These are phyloP conservation scores for Eupithecia tripunctaria DNA, from an alignment of 2,888 invertebrate genomes.

Conservation along the genomic window DNA sequence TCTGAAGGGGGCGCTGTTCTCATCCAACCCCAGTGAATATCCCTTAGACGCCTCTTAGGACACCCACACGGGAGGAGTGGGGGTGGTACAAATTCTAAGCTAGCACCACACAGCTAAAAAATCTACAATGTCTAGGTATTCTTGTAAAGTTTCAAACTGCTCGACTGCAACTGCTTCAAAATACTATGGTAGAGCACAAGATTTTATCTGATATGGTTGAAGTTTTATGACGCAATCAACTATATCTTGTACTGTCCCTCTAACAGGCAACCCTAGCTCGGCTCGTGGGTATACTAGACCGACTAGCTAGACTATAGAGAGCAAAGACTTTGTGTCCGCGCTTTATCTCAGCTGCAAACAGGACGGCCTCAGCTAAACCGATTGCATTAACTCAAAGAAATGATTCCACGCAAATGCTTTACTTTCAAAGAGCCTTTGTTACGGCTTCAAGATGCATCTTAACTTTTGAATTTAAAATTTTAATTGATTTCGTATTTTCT, in stretches of 20 bases:
- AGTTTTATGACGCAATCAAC: background rate
- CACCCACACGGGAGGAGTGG: too few relatives aligned
- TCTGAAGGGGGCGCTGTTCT: too few relatives aligned
- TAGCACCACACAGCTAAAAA: too few relatives aligned
- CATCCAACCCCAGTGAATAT: too few relatives aligned
- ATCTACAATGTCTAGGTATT: too few relatives aligned
- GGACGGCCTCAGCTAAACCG: conserved; percentile 59
- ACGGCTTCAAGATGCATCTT: background rate
- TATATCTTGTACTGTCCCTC: background rate
- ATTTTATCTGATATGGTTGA: background rate
- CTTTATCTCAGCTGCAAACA: conserved; percentile 73
- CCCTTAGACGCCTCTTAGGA: too few relatives aligned
- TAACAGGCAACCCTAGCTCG: conserved; percentile 42
- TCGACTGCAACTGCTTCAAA: background rate
- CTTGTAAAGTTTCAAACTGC: too few relatives aligned
- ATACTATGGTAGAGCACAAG: background rate
- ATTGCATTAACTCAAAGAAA: conserved; percentile 68
- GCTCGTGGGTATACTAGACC: conserved; percentile 42
- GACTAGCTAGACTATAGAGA: conserved; percentile 35
- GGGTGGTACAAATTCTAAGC: too few relatives aligned
- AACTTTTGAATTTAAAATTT: background rate
- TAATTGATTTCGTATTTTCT: background rate
- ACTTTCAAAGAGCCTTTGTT: conserved; percentile 6
- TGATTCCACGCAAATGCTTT: conserved; percentile 42
- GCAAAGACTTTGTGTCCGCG: conserved; percentile 65